Conservation (phyloP, 2,888 invertebrate genomes). For the Hirtodrosophila trivittata region DNA sequence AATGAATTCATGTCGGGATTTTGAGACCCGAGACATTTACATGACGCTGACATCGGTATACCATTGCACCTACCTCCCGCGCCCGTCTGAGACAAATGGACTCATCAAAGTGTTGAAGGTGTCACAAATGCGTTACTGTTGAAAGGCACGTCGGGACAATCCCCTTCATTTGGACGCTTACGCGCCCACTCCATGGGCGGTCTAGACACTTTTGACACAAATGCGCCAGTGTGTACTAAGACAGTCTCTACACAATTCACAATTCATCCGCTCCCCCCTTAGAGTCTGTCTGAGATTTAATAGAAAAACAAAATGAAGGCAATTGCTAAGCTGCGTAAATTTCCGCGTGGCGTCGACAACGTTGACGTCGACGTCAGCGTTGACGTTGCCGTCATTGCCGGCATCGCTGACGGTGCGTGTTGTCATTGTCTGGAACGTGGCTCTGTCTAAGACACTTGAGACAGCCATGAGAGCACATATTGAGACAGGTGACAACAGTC, state of each 20-base stretch:
- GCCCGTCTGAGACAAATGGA: constrained; percentile 41
- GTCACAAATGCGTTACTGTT: constrained; percentile 47
- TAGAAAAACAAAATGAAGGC: constrained; percentile 56
- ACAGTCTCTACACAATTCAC: constrained; percentile 30
- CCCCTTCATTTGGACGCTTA: constrained; percentile 32
- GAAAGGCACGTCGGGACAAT: constrained; percentile 37
- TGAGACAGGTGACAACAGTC: constrained; percentile 74
- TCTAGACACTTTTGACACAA: constrained; percentile 77
- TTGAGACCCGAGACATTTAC: no score
- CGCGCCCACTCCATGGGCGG: constrained; percentile 48
- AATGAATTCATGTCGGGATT: no score
- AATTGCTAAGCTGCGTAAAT: constrained; percentile 75
- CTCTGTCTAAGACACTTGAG: constrained; percentile 59
- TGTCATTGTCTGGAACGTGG: constrained; percentile 26
- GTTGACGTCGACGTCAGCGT: constrained; percentile 3
- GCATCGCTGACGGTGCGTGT: constrained; percentile 37
- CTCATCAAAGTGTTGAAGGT: constrained; percentile 61
- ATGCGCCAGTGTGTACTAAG: constrained; percentile 60
- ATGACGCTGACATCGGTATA: no score
- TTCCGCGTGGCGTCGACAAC: constrained; percentile 60
- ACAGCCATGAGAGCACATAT: constrained; percentile 73
- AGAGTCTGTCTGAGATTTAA: constrained; percentile 20
- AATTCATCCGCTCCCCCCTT: constrained; percentile 10
- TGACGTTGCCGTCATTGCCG: constrained; percentile 40
- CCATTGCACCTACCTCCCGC: background rate